Percentiles rank a stretch among this genome's conserved stretches.
Conservation (phyloP, 1,140 invertebrate genomes). For the Ephestia elutella region DNA sequence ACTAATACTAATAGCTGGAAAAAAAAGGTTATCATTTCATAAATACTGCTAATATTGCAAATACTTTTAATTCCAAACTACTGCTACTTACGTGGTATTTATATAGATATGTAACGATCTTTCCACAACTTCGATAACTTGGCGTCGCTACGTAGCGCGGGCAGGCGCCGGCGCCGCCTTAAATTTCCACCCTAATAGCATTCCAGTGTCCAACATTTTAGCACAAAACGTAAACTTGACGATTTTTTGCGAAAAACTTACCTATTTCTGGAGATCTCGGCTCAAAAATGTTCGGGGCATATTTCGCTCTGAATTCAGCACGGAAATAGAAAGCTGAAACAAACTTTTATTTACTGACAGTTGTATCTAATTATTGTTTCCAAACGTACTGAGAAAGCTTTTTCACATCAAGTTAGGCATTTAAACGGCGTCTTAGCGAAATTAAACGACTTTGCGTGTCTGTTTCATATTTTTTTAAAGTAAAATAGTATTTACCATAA, state of each 20-base stretch:
- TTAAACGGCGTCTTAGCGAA: background rate
- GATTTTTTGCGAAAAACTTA: background rate
- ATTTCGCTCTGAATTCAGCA: too few relatives aligned
- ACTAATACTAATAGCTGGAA: too few relatives aligned
- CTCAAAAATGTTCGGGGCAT: background rate
- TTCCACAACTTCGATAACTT: background rate
- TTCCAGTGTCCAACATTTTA: conserved; percentile 7
- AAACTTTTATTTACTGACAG: background rate
- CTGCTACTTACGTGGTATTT: too few relatives aligned
- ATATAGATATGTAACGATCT: background rate
- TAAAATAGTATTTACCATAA: too few relatives aligned
- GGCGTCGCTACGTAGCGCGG: too few relatives aligned
- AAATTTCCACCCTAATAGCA: conserved; percentile 8
- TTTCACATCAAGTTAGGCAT: background rate
- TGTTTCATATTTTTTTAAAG: too few relatives aligned
- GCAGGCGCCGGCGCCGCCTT: background rate
- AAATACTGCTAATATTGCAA: too few relatives aligned
- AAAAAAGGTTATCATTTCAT: too few relatives aligned
- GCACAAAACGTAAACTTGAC: conserved; percentile 2
- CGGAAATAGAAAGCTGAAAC: background rate
- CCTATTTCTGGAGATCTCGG: background rate
- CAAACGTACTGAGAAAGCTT: background rate
- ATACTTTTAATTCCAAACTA: too few relatives aligned
- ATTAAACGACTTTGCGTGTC: background rate
- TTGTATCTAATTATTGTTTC: background rate